Base-by-base conservation (phyloP, 2,113 vertebrate genomes). In the Clarias gariepinus region DNA sequence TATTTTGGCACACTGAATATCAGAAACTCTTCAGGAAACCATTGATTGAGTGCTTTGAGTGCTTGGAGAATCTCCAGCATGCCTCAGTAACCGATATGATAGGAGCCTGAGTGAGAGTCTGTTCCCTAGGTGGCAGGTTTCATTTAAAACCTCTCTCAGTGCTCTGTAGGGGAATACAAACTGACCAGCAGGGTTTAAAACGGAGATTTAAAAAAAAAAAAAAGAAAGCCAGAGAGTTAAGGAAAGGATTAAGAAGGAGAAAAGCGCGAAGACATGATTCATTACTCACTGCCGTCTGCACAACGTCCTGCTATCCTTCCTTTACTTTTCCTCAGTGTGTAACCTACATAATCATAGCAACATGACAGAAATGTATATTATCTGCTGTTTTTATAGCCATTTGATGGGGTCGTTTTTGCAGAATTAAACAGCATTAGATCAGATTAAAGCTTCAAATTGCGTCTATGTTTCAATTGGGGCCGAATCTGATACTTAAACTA, bases 131-230 rank as follows among this genome's bases (percentile, higher is more conserved):
- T 68, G 47, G 36, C 30, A n/a, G 76, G 84, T 88, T 91, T 87
- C 86, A 88, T 85, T 91, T 87, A 85, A 85, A 76, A 23, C 7
- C 28, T 81, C 71, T 87, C 78, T 79, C 63, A 58, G 76, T 81
- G 71, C 52, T 87, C 80, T 73, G 53, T 47, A 52, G 79, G 83
- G 79, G 76, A 76, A 53, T 84, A 52, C 71, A 86, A 89, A 87
- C 76, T 86, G 84, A 84, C 88, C 88, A 36, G 66, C 84, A 68
- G 85, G 81, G 64, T 73, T 61, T 82, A 81, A 61, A 57, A 58
- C 74, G 68, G 77, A 41, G 83, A 9, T 1, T 84, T 60, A 33
- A 63, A 82, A 69, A 57, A 61, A n/a, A 71, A n/a, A 83, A 57
- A 19, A 76, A 0, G 58, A 47, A 12, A 0, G 33, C 11, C 21